Evolutionary conservation across 2,113 vertebrate genomes (phyloP).

Genomic region (Cinclus mexicanus): DNA sequence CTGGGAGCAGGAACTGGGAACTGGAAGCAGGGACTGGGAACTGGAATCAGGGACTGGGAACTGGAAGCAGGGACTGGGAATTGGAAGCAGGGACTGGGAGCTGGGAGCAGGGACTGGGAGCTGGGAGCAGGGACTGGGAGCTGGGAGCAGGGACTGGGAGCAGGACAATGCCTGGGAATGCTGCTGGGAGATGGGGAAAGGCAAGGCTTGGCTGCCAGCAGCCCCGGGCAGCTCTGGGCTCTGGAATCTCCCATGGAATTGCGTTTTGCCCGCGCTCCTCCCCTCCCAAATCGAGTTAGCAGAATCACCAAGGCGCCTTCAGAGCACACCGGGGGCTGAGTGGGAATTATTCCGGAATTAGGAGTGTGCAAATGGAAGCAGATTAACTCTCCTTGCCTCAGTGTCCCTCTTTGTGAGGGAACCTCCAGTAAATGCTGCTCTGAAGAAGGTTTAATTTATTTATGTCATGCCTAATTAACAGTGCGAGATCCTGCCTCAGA

Average conservation of each 20-base stretch:
- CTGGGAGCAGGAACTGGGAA: too few species aligned
- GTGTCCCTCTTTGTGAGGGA: background rate
- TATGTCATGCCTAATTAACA: conserved; percentile 9
- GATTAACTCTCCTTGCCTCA: conserved; percentile 32
- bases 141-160: background rate
- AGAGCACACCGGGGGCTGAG: background rate
- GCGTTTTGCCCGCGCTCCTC: background rate
- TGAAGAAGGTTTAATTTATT: conserved; percentile 15
- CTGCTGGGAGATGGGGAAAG: background rate
- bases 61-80: too few species aligned
- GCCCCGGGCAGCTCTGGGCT: accelerated
- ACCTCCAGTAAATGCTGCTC: background rate
- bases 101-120: too few species aligned
- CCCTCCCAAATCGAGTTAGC: background rate
- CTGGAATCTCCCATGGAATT: background rate
- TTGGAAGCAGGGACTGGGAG: too few species aligned
- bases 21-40: too few species aligned
- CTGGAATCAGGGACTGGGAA: too few species aligned
- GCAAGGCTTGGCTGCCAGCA: too few species aligned
- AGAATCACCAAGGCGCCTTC: background rate
- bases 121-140: too few species aligned
- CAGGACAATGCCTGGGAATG: background rate
- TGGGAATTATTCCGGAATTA: background rate
- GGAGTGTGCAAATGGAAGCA: background rate
- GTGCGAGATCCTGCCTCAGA: background rate